Evolutionary conservation across 2,113 vertebrate genomes (phyloP).

Genomic region (Festucalex cinctus): DNA sequence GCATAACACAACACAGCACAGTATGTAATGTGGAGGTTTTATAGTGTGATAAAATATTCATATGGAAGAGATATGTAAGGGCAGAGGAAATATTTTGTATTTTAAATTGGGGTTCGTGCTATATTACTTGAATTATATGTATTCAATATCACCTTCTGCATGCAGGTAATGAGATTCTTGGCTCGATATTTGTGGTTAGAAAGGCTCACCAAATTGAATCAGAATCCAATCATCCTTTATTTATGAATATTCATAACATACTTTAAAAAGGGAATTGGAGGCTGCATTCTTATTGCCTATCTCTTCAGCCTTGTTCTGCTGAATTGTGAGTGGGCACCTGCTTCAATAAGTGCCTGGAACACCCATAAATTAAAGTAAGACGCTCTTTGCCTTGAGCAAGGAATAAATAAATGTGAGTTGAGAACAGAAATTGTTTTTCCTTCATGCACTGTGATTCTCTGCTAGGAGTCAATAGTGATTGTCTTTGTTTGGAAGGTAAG

Average conservation of each 20-base stretch:
- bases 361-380: slow-evolving; percentile 71
- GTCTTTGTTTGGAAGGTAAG: slow-evolving; percentile 62
- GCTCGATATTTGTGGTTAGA: slow-evolving; percentile 47
- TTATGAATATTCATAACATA: slow-evolving; percentile 65
- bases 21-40: slow-evolving; percentile 16
- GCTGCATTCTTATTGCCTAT: slow-evolving; percentile 50
- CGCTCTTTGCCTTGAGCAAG: slow-evolving; percentile 68
- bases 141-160: slow-evolving; percentile 39
- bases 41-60: slow-evolving; percentile 24
- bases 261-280: slow-evolving; percentile 52
- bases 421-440: slow-evolving; percentile 64
- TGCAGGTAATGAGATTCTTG: slow-evolving; percentile 38
- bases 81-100: slow-evolving; percentile 25
- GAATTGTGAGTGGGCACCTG: slow-evolving; percentile 51
- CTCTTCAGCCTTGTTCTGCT: slow-evolving; percentile 43
- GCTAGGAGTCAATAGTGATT: slow-evolving; percentile 59
- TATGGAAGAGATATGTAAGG: slow-evolving; percentile 22
- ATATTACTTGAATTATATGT: slow-evolving; percentile 33
- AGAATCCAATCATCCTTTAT: slow-evolving; percentile 42
- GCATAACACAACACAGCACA: slow-evolving; percentile 2
- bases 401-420: slow-evolving; percentile 71
- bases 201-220: slow-evolving; percentile 49
- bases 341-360: slow-evolving; percentile 59
- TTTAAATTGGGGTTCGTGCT: slow-evolving; percentile 28
- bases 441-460: slow-evolving; percentile 62